Evolutionary conservation across 2,113 vertebrate species (phyloP).

Genomic region (Ploceus nigricollis): DNA sequence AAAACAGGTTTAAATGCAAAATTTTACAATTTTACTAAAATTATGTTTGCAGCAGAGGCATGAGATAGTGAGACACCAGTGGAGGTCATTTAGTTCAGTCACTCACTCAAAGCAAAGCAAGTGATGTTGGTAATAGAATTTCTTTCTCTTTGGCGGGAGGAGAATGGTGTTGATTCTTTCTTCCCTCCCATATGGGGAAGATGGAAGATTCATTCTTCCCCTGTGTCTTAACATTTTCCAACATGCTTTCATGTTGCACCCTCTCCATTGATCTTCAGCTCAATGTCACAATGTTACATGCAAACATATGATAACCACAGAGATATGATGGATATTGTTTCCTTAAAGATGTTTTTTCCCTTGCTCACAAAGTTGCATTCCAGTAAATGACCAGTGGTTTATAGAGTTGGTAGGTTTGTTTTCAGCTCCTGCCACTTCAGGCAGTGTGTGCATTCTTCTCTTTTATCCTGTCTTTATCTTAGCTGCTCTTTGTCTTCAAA

Average conservation of each 20-base stretch:
- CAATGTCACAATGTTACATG: background rate
- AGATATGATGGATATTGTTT: background rate
- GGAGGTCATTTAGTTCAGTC: background rate
- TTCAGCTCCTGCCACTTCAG: background rate
- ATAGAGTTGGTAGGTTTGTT: background rate
- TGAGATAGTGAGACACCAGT: background rate
- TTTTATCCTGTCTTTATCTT: background rate
- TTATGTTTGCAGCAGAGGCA: background rate
- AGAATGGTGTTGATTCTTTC: background rate
- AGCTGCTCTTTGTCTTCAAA: background rate
- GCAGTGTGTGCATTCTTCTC: background rate
- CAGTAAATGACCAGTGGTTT: background rate
- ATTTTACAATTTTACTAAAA: background rate
- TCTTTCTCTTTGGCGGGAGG: background rate
- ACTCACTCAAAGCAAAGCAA: background rate
- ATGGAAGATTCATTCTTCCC: background rate
- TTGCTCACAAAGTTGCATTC: background rate
- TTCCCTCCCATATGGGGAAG: background rate
- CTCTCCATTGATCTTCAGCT: background rate
- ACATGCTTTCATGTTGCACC: background rate
- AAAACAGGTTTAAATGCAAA: background rate
- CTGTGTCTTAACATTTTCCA: background rate
- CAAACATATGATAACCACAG: background rate
- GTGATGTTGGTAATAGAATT: background rate
- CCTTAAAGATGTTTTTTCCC: background rate